Evolutionary conservation across 2,797 vertebrate species (phyloP), one percentile per base, ranked within the genome.

Genomic region (Liparis tanakae): DNA sequence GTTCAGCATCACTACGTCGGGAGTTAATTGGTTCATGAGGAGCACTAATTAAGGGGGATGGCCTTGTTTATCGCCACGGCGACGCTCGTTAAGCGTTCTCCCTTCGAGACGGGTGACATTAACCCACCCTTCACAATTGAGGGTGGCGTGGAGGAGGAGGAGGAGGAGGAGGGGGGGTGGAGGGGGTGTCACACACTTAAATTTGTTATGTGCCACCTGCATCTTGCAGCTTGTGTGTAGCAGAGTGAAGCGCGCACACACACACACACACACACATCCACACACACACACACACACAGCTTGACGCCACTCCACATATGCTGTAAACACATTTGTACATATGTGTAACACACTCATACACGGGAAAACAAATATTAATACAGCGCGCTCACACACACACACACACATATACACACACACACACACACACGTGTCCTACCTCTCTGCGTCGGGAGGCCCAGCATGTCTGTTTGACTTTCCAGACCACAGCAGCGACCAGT

Each of bases 391-490:
- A 58, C 3, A 62, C 20, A 17, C 37, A 25, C 30, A 36, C 59
- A 64, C 60, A 54, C 51, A 41, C 55, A 25, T 7, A 65, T 25
- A 41, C 12, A 50, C n/a, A 56, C 18, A 62, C 34, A 41, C 12
- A 51, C n/a, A 56, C n/a, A 62, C 12, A 58, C 6, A 15, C 1
- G 33, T 12, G 60, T 80, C 86, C 86, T 96, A 98, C 96, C 96
- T 98, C 96, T 96, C 96, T 94, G 57, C 96, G 95, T 14, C 96
- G 92, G 44, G 96, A 98, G 48, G 97, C 96, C 96, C 97, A 98
- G 82, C 96, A 97, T 8, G 96, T 97, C 91, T 98, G 97, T 79
- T 98, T 98, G 91, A 98, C 94, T 93, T 98, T 98, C 97, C 97
- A 98, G 71, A 98, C 95, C 79, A 98, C 96, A 13, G 97, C 96